A percentile compares a stretch with the other conserved stretches of the same genome.
phyloP scores from a whole-genome alignment of 2,113 vertebrate genomes.

The Hippocampus barbouri region DNA sequence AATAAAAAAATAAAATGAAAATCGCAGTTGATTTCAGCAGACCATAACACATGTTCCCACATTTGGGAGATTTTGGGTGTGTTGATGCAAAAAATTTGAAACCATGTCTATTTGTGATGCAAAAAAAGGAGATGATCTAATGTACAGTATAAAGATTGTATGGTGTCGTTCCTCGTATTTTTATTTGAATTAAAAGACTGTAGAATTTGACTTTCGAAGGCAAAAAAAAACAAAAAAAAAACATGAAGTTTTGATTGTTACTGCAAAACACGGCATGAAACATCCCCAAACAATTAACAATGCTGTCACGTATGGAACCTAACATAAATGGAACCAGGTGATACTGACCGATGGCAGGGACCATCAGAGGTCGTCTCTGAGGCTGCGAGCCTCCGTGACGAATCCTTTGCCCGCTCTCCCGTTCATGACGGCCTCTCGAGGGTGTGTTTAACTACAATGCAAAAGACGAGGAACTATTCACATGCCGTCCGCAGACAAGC shows the following conservation, averaged over 20 bases:
- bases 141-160: no score
- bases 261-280: background rate
- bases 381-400: slow-evolving; percentile 71
- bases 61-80: no score
- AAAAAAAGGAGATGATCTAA: no score
- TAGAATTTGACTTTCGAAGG: no score
- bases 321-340: background rate
- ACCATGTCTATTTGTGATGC: no score
- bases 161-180: no score
- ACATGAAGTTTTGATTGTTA: background rate
- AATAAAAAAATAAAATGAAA: background rate
- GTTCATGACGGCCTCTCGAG: slow-evolving; percentile 74
- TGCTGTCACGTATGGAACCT: slow-evolving; percentile 15
- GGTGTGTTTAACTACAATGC: slow-evolving; percentile 64
- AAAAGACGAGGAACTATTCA: slow-evolving; percentile 35
- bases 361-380: slow-evolving; percentile 77
- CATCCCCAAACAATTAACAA: background rate
- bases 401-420: slow-evolving; percentile 70
- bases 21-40: no score
- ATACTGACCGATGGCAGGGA: slow-evolving; percentile 90
- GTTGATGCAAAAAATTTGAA: no score
- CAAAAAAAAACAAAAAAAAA: no score
- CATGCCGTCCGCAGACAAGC: background rate
- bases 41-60: no score
- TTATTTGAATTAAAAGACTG: no score